phyloP scores from a whole-genome alignment of 2,797 vertebrate species.

The Oreonectes daqikongensis region DNA sequence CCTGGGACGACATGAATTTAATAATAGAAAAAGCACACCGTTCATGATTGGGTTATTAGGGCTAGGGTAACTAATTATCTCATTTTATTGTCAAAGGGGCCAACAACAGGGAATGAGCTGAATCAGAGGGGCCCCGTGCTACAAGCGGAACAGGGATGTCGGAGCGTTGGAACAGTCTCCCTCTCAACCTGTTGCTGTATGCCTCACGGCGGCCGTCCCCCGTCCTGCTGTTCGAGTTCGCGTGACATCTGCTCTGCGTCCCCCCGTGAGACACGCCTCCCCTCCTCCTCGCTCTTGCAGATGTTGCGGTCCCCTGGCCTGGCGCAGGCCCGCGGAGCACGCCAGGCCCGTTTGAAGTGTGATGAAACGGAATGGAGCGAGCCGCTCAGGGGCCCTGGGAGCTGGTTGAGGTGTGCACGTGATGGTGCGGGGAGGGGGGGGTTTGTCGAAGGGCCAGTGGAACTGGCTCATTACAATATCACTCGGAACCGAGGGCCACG shows the following conservation, averaged over 20 bases:
- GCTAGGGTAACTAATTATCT: constrained; percentile 77
- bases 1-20: constrained; percentile 65
- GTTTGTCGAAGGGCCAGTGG: constrained; percentile 61
- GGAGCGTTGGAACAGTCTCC: constrained; percentile 52
- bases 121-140: constrained; percentile 63
- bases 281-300: constrained; percentile 85
- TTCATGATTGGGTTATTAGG: constrained; percentile 80
- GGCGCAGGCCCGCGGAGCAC: constrained; percentile 82
- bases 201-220: constrained; percentile 73
- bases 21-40: constrained; percentile 68
- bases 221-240: constrained; percentile 79
- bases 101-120: constrained; percentile 31
- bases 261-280: constrained; percentile 77
- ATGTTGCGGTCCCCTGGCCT: constrained; percentile 92
- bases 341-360: constrained; percentile 94
- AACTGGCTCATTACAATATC: constrained; percentile 86
- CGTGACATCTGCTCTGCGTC: constrained; percentile 93
- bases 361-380: constrained; percentile 96
- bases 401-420: constrained; percentile 67
- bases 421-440: constrained; percentile 53
- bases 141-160: constrained; percentile 52
- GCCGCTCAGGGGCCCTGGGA: constrained; percentile 85
- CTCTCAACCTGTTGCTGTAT: constrained; percentile 68
- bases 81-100: constrained; percentile 77
- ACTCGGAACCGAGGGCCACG: constrained; percentile 75